Conservation (phyloP, 2,113 vertebrate genomes). For the Scartelaos histophorus region DNA sequence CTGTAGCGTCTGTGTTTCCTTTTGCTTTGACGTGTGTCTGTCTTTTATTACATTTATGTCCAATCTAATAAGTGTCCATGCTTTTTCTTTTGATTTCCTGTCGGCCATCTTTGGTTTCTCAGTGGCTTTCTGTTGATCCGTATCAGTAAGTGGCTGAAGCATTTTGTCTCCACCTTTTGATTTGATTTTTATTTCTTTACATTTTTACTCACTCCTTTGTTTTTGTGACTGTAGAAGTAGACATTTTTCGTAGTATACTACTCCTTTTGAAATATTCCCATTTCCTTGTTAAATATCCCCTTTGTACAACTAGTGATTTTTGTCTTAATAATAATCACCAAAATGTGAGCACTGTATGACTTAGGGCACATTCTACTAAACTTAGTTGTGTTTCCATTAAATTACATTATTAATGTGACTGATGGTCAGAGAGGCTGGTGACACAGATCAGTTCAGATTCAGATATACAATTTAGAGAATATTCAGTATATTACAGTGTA, state of each 20-base stretch:
- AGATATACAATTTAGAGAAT: no score
- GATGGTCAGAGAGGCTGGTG: no score
- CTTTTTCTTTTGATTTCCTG: slow-evolving; percentile 55
- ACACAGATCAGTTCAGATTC: no score
- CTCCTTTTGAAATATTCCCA: background rate
- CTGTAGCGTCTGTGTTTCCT: background rate
- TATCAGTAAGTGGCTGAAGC: slow-evolving; percentile 77
- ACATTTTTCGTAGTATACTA: slow-evolving; percentile 15
- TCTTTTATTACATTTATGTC: slow-evolving; percentile 36
- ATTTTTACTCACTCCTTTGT: slow-evolving; percentile 1
- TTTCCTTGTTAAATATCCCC: background rate
- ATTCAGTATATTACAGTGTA: no score
- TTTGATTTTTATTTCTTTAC: slow-evolving; percentile 6
- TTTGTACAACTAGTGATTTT: background rate
- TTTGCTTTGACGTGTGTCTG: slow-evolving; percentile 22
- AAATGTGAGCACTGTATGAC: background rate
- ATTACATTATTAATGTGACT: background rate
- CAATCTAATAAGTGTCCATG: slow-evolving; percentile 46
- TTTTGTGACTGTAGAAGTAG: slow-evolving; percentile 7
- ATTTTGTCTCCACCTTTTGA: slow-evolving; percentile 12
- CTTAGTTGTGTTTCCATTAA: slow-evolving; percentile 1
- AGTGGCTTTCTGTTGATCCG: slow-evolving; percentile 80
- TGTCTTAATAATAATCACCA: background rate
- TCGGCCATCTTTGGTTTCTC: slow-evolving; percentile 69
- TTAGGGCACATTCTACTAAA: background rate